Conservation (phyloP, 2,797 vertebrate genomes). For the Anguilla megastoma region DNA sequence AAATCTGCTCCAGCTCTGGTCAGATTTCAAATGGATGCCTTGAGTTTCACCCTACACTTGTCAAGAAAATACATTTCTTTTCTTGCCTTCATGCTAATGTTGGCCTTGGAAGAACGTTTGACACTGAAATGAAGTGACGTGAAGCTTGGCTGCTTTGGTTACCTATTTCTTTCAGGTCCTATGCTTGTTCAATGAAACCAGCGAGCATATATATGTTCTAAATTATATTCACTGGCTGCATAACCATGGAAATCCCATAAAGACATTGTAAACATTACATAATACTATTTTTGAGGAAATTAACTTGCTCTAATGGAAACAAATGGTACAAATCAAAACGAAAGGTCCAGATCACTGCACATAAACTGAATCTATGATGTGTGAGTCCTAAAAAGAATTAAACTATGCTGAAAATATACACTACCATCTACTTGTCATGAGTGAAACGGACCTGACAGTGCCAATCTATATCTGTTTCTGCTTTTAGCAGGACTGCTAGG, state of each 20-base stretch:
- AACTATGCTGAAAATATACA: background rate
- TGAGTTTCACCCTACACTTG: background rate
- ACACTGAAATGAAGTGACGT: background rate
- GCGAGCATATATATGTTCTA: background rate
- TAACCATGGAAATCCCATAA: background rate
- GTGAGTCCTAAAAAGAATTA: background rate
- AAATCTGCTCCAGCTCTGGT: background rate
- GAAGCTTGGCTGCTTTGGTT: background rate
- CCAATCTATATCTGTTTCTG: conserved; percentile 38
- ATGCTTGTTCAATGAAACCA: conserved; percentile 11
- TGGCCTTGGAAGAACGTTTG: background rate
- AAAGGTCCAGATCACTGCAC: background rate
- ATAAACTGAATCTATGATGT: background rate
- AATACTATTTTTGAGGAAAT: background rate
- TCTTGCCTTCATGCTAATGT: conserved; percentile 2
- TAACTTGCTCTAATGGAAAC: background rate
- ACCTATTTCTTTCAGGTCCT: background rate
- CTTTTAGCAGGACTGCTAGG: conserved; percentile 62
- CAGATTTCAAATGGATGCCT: conserved; percentile 3
- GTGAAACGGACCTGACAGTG: conserved; percentile 13
- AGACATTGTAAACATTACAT: background rate
- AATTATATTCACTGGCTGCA: background rate
- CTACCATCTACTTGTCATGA: background rate
- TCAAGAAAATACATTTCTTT: background rate
- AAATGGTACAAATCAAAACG: background rate